phyloP scores from a whole-genome alignment of 2,888 invertebrate species.

The Volucella zonaria region DNA sequence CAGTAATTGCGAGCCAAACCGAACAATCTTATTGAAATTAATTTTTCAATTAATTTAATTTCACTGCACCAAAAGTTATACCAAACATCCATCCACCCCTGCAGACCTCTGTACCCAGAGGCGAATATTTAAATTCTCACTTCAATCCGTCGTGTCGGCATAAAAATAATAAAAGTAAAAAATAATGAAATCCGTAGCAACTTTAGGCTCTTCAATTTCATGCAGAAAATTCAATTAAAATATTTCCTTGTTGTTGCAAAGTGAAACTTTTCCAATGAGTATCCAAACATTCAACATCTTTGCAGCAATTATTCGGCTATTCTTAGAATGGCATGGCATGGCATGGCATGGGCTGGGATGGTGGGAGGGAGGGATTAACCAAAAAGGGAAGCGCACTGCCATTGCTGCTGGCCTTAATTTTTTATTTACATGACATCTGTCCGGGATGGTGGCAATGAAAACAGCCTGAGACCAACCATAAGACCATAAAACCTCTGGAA shows the following conservation, averaged over 20 bases:
- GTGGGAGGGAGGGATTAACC: neutral
- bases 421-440: conserved; percentile 53
- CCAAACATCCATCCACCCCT: neutral
- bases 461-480: conserved; percentile 31
- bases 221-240: conserved; percentile 48
- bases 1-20: conserved; percentile 27
- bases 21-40: conserved; percentile 50
- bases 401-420: neutral
- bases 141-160: conserved; percentile 27
- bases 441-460: conserved; percentile 32
- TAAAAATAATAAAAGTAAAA: conserved; percentile 2
- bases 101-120: neutral
- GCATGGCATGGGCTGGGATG: no score
- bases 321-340: neutral
- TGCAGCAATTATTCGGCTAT: conserved; percentile 31
- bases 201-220: conserved; percentile 13
- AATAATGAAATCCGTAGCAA: neutral
- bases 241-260: neutral
- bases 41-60: conserved; percentile 58
- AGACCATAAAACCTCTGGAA: conserved; percentile 37
- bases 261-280: conserved; percentile 33
- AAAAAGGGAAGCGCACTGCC: neutral
- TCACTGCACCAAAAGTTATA: conserved; percentile 36
- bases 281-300: conserved; percentile 10
- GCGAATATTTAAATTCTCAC: conserved; percentile 48